These are phyloP conservation scores for Baccha elongata DNA, from an alignment of 2,888 invertebrate species.

Conservation along the genomic window DNA sequence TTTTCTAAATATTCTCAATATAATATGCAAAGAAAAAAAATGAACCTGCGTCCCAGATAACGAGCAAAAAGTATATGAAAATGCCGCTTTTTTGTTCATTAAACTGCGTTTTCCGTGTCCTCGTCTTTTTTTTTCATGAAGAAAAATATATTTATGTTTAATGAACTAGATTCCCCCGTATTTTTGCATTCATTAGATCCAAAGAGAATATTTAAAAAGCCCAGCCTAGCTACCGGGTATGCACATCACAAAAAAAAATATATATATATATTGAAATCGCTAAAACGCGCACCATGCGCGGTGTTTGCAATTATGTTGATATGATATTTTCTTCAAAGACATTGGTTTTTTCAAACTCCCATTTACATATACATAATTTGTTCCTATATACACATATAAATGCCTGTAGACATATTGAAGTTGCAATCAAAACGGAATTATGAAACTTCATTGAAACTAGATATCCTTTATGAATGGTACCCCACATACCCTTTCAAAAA, in stretches of 20 bases:
- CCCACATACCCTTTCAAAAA: slow-evolving; percentile 21
- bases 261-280: background rate
- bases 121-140: slow-evolving; percentile 16
- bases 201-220: slow-evolving; percentile 57
- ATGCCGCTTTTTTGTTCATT: background rate
- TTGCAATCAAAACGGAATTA: slow-evolving; percentile 54
- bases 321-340: background rate
- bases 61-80: background rate
- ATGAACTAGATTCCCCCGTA: slow-evolving; percentile 20
- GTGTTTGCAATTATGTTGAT: background rate
- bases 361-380: background rate
- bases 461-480: background rate
- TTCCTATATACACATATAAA: background rate
- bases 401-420: background rate
- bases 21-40: too few species aligned
- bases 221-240: background rate
- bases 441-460: slow-evolving; percentile 35
- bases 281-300: slow-evolving; percentile 7
- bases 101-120: slow-evolving; percentile 30
- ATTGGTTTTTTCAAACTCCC: background rate
- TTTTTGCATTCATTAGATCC: slow-evolving; percentile 6
- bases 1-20: too few species aligned
- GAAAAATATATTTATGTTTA: slow-evolving; percentile 26
- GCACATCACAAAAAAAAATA: slow-evolving; percentile 3
- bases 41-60: slow-evolving; percentile 13